Percentiles rank a stretch among this genome's conserved stretches.
These are phyloP conservation scores for Cephus spinipes DNA, from an alignment of 2,888 invertebrate species.

Conservation along the genomic window DNA sequence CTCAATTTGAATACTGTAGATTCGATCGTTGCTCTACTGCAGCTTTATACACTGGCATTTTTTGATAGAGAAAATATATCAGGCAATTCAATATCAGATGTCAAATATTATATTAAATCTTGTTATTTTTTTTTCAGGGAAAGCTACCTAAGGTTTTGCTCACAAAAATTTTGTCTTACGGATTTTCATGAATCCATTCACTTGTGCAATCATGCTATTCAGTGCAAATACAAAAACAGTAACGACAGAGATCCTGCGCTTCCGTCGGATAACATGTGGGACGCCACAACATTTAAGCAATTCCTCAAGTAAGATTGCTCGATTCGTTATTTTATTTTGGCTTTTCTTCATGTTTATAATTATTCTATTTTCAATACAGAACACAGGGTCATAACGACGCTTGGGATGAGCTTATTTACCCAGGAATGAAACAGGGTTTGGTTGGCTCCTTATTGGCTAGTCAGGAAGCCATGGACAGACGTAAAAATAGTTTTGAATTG, in stretches of 20 bases:
- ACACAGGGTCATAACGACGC: constrained; percentile 80
- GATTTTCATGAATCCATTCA: constrained; percentile 94
- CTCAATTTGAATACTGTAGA: constrained; percentile 37
- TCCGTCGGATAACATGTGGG: constrained; percentile 97
- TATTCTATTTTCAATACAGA: constrained; percentile 61
- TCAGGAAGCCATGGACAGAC: constrained; percentile 85
- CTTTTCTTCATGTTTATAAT: background rate
- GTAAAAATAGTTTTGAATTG: constrained; percentile 88
- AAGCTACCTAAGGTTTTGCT: constrained; percentile 92
- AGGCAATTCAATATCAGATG: background rate
- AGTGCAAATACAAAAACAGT: constrained; percentile 84
- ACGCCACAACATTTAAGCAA: constrained; percentile 82
- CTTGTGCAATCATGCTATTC: constrained; percentile 93
- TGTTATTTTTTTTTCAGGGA: constrained; percentile 71
- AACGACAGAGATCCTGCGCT: constrained; percentile 79
- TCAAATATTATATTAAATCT: background rate
- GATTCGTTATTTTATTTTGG: background rate
- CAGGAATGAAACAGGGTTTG: constrained; percentile 85
- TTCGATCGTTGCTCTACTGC: background rate
- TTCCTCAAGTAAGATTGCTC: constrained; percentile 61
- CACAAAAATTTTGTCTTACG: constrained; percentile 86
- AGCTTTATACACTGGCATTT: background rate
- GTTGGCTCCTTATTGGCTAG: constrained; percentile 87
- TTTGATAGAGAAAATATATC: background rate
- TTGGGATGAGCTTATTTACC: constrained; percentile 89